Conservation (phyloP, 2,113 vertebrate species). For the Girardinichthys multiradiatus region DNA sequence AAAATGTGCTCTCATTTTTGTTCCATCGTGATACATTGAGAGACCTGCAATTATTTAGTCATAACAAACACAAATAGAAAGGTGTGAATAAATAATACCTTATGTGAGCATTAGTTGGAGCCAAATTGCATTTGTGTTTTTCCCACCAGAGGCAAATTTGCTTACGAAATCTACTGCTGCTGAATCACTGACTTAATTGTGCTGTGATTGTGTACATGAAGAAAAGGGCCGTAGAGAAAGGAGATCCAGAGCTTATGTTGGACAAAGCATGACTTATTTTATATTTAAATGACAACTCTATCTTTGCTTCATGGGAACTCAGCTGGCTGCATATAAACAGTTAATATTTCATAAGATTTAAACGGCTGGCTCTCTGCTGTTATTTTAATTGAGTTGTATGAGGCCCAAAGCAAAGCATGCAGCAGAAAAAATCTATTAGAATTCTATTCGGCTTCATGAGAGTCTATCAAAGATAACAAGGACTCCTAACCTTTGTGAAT, state of each 20-base stretch:
- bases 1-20: slow-evolving; percentile 43
- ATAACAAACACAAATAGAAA: slow-evolving; percentile 19
- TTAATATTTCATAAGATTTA: slow-evolving; percentile 68
- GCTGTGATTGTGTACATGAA: background rate
- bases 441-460: slow-evolving; percentile 38
- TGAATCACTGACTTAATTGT: background rate
- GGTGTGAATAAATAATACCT: slow-evolving; percentile 25
- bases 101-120: slow-evolving; percentile 6
- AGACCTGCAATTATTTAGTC: slow-evolving; percentile 9
- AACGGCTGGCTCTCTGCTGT: slow-evolving; percentile 42
- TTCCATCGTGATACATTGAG: slow-evolving; percentile 21
- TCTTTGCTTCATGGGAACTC: slow-evolving; percentile 29
- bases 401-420: slow-evolving; percentile 39
- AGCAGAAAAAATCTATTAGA: slow-evolving; percentile 41
- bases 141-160: slow-evolving; percentile 5
- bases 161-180: background rate
- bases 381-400: slow-evolving; percentile 60
- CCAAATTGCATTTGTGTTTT: slow-evolving; percentile 6
- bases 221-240: background rate
- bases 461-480: slow-evolving; percentile 71
- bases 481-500: slow-evolving; percentile 64
- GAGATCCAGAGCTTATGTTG: background rate
- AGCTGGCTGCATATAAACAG: slow-evolving; percentile 27
- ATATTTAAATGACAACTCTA: slow-evolving; percentile 31
- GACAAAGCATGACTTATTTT: slow-evolving; percentile 22